Evolutionary conservation across 1,140 invertebrate genomes (phyloP), one percentile per base, ranked within the genome.

Genomic region (Dendrolimus punctatus): DNA sequence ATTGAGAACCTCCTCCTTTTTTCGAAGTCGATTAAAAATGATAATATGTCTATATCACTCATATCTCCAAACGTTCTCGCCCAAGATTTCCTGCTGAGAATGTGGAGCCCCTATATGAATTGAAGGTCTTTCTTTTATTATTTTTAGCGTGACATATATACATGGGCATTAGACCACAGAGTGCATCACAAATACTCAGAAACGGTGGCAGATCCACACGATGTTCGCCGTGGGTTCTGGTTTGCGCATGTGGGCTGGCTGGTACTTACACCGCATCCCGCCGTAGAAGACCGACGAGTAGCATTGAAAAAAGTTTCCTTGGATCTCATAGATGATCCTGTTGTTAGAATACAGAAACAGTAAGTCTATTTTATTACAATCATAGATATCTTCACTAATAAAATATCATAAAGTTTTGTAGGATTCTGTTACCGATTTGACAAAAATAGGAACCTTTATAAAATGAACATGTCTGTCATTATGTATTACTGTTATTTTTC

Each of bases 321-420:
- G 6, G 97, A 99, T 80, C 87, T 99, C 42, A 89, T 93, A 60
- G 90, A 88, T 6, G 96, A 99, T 83, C 91, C 92, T 0, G 93
- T 98, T 7, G 91, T 98, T 43, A 92, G 92, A 88, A 94, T 95
- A 88, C 97, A 98, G 71, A 92, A 93, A 74, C 93, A 87, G 92
- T 92, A 85, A 72, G 77, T 71, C 49, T 51, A 44, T n/a, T 40
- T n/a, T 7, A 39, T 36, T 47, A 37, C 47, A 8, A 8, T 45
- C 5, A 8, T 45, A 8, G 43, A 9, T 6, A n/a, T 7, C 5
- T n/a, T 23, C 23, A 23, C 23, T 23, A 23, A 23, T 23, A 23
- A 23, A 23, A 23, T 23, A 23, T 23, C 23, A 23, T 23, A 23
- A 23, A 3, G 23, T 23, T 23, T 23, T 23, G 3, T 23, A 23